Conservation (phyloP, 2,888 invertebrate species). For the Cephus rjabovi region DNA sequence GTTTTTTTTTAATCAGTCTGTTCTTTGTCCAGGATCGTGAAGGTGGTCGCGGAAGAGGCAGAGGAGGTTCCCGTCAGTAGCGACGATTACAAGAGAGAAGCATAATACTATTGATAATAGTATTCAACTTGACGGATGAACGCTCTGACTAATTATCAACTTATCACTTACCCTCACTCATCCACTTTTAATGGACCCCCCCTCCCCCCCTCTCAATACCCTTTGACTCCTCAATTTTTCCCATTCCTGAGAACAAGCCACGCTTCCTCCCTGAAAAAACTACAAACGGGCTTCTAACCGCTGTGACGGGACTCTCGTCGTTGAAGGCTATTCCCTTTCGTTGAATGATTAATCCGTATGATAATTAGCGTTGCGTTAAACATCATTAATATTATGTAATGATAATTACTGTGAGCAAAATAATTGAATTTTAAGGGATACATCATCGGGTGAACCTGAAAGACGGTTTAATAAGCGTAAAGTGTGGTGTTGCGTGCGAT, state of each 20-base stretch:
- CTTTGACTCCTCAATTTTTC: neutral
- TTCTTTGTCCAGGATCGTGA: slow-evolving; percentile 51
- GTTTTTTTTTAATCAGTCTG: neutral
- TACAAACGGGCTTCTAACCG: slow-evolving; percentile 43
- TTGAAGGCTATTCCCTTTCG: slow-evolving; percentile 43
- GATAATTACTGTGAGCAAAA: slow-evolving; percentile 44
- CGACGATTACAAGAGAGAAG: slow-evolving; percentile 42
- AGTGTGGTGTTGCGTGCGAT: slow-evolving; percentile 56
- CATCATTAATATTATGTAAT: slow-evolving; percentile 56
- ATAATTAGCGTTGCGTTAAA: slow-evolving; percentile 56
- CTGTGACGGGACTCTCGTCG: slow-evolving; percentile 42
- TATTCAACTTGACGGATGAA: slow-evolving; percentile 41
- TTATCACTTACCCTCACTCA: slow-evolving; percentile 47
- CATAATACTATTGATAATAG: slow-evolving; percentile 38
- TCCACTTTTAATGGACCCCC: slow-evolving; percentile 22
- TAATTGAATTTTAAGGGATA: slow-evolving; percentile 44
- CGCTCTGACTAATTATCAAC: slow-evolving; percentile 52
- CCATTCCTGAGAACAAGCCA: neutral
- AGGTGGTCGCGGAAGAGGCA: slow-evolving; percentile 59
- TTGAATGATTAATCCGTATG: slow-evolving; percentile 54
- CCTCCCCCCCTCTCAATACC: neutral
- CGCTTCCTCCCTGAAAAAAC: neutral
- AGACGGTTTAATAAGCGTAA: slow-evolving; percentile 39
- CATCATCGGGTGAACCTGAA: slow-evolving; percentile 33
- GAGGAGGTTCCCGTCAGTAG: slow-evolving; percentile 63